Percentiles rank a stretch among this genome's conserved stretches.
These are phyloP conservation scores for Prionailurus bengalensis DNA, from an alignment of 2,113 vertebrate species.

Conservation along the genomic window DNA sequence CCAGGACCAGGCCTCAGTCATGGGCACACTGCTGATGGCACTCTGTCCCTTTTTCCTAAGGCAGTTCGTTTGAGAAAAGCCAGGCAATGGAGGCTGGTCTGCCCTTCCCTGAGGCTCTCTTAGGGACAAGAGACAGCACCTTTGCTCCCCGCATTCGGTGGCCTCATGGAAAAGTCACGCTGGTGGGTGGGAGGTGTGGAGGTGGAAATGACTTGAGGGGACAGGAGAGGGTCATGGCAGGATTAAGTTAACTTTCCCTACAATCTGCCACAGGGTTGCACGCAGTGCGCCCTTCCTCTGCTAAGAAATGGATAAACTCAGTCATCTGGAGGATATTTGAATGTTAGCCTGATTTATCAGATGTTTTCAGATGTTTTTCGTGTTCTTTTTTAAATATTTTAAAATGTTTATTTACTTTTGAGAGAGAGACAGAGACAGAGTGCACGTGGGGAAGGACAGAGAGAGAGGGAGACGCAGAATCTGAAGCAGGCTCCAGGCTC, in stretches of 20 bases:
- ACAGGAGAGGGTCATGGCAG: neutral
- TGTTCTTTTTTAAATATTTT: neutral
- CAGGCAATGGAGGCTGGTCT: neutral
- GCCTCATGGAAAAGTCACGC: neutral
- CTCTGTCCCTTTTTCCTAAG: too few relatives aligned
- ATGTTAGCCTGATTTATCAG: neutral
- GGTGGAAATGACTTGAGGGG: too few relatives aligned
- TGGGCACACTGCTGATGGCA: accelerated
- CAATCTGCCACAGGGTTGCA: too few relatives aligned
- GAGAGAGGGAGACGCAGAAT: too few relatives aligned
- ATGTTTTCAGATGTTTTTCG: neutral
- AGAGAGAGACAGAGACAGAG: too few relatives aligned
- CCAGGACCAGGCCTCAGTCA: accelerated
- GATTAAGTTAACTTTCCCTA: neutral
- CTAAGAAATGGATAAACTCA: neutral
- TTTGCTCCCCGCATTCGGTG: neutral
- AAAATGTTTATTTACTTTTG: neutral
- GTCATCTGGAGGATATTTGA: neutral
- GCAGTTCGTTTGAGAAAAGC: accelerated
- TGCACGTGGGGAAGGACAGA: too few relatives aligned
- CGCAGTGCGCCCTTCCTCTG: neutral
- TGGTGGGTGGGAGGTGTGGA: neutral
- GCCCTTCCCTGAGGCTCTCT: neutral
- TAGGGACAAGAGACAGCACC: neutral
- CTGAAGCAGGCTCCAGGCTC: too few relatives aligned